Evolutionary conservation across 2,113 vertebrate species (phyloP), one percentile per base, ranked within the genome.

Genomic region (Mugil cephalus): DNA sequence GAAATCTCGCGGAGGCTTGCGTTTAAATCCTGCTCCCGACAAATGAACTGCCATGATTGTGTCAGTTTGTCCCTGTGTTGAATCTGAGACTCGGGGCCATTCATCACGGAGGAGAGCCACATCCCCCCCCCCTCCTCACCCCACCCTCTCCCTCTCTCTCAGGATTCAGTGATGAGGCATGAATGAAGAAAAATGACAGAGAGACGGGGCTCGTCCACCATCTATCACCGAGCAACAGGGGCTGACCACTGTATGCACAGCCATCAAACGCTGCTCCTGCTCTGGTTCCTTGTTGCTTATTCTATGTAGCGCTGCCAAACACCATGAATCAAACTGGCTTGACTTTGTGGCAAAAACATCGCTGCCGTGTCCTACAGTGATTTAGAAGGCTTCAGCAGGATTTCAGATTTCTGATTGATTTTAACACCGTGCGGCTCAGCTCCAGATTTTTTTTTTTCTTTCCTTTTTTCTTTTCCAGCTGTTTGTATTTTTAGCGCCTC

Each of bases 141-240:
- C 38, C 40, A 17, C 10, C 9, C 9, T 30, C 24, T 30, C 24
- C 5, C 36, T 15, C 53, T 18, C 19, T 63, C 70, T 17, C 45
- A 54, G 56, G 74, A 77, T 60, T 59, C 64, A 36, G 36, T 21
- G 63, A 79, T 74, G 68, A 81, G 56, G 61, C 13, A 56, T 51
- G 79, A 87, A 87, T 85, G 77, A 84, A 74, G 85, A 85, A 68
- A 85, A 82, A 87, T 84, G 77, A 86, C 24, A 42, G 40, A 50
- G 43, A 48, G 54, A 77, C 24, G n/a, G 45, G 66, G 34, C 24
- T 56, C 2, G 62, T 85, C 77, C 69, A 34, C 70, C 19, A 74
- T 83, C 64, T 46, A 70, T 85, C 80, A 77, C 24, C 14, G 40
- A 51, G 73, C 81, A 70, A 74, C 54, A 45, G 60, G 38, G 39